Conservation (phyloP, 2,888 invertebrate genomes). For the Metalampra italica region DNA sequence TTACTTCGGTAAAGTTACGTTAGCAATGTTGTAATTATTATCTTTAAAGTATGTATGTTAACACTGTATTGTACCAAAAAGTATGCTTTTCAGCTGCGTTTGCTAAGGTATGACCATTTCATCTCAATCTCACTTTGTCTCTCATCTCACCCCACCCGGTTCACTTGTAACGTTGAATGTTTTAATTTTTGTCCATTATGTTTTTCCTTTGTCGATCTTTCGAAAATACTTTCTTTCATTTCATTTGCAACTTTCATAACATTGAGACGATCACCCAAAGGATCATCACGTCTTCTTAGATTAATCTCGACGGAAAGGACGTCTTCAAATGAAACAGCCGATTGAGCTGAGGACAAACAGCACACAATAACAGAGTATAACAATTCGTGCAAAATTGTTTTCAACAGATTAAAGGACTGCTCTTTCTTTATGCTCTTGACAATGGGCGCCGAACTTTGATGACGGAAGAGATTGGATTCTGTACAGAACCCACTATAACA, state of each 20-base stretch:
- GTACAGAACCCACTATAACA: neutral
- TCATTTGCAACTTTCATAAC: neutral
- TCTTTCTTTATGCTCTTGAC: constrained; percentile 53
- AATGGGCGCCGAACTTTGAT: constrained; percentile 31
- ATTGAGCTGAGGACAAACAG: constrained; percentile 29
- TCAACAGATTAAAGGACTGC: constrained; percentile 47
- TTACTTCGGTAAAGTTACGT: too few species aligned
- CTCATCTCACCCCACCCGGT: too few species aligned
- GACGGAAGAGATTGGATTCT: neutral
- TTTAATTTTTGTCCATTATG: too few species aligned
- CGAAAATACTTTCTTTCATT: neutral
- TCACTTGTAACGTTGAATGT: too few species aligned
- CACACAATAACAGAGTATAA: constrained; percentile 32
- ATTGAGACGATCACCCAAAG: constrained; percentile 2
- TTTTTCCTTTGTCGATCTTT: too few species aligned
- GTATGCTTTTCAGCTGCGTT: too few species aligned
- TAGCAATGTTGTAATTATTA: too few species aligned
- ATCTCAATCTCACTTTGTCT: too few species aligned
- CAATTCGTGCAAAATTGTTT: constrained; percentile 57
- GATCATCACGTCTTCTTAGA: constrained; percentile 9
- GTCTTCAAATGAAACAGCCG: constrained; percentile 16
- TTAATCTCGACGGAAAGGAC: constrained; percentile 10
- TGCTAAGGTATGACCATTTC: too few species aligned
- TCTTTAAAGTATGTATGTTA: too few species aligned
- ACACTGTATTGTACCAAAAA: too few species aligned